Percentiles rank a stretch among this genome's conserved stretches.
Conservation (phyloP, 2,113 vertebrate species). For the Melanotaenia duboulayi region DNA sequence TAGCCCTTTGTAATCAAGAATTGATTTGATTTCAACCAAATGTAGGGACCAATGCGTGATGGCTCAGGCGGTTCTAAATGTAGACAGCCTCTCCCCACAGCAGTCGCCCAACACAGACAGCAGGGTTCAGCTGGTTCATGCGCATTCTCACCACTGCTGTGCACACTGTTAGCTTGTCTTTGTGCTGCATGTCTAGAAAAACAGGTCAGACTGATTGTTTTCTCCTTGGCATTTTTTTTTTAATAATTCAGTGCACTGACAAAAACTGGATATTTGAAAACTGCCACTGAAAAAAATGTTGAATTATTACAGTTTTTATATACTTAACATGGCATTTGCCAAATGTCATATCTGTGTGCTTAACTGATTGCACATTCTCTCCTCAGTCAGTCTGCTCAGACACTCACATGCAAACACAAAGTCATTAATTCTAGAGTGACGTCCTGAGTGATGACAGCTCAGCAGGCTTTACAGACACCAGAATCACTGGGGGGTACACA, state of each 20-base stretch:
- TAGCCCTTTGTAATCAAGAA: not conserved
- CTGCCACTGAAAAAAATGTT: not conserved
- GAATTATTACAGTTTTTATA: not conserved
- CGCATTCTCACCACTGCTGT: constrained; percentile 37
- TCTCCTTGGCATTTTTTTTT: constrained; percentile 3
- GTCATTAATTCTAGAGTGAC: constrained; percentile 21
- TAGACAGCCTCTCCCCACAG: constrained; percentile 16
- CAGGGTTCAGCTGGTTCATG: constrained; percentile 30
- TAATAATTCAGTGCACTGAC: constrained; percentile 1
- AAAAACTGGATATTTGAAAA: not conserved
- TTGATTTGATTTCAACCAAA: not conserved
- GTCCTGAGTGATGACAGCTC: constrained; percentile 54
- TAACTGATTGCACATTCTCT: constrained; percentile 39
- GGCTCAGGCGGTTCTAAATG: not conserved
- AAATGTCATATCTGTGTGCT: no score
- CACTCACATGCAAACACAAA: constrained; percentile 14
- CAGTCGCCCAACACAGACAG: constrained; percentile 16
- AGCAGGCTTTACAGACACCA: constrained; percentile 38
- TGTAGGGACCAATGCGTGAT: no score
- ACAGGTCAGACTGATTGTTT: constrained; percentile 29
- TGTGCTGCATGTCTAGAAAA: constrained; percentile 28
- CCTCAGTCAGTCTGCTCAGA: constrained; percentile 16
- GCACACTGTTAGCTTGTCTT: constrained; percentile 23
- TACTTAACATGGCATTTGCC: no score
- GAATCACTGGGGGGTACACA: no score